Evolutionary conservation across 2,113 vertebrate species (phyloP), one percentile per base, ranked within the genome.

Genomic region (Eupsittula cactorum): DNA sequence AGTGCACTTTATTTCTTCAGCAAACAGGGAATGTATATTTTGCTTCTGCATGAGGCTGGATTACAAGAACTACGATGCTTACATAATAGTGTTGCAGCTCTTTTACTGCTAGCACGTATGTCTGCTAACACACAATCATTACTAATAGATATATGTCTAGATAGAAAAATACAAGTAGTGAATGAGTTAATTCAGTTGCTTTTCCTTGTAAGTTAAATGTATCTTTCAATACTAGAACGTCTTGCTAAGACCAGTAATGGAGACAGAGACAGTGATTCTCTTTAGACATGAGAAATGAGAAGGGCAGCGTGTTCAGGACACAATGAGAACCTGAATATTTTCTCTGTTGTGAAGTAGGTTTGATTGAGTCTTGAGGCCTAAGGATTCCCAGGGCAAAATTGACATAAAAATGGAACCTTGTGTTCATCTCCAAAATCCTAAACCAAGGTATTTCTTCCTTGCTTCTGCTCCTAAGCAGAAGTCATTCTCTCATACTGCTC

Each of bases 11-110:
- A 97, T 96, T 96, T 94, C 97, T 97, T 96, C 90, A 96, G 92
- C 91, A 97, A 98, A 86, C 93, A 82, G 96, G 94, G 95, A 96
- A 97, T 97, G 94, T 95, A 96, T 98, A 97, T 97, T 97, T 98
- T 97, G 93, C 96, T 95, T 98, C 98, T 97, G 84, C 90, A 49
- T 93, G 92, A 94, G 93, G 93, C 94, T 95, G 82, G 86, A 96
- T 97, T 97, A 94, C 87, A 97, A 92, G 79, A 94, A 97, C 97
- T 96, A 90, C 89, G 92, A 75, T 3, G 3, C 93, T 95, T 95
- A 94, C 64, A 95, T 91, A 92, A 95, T 71, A 96, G 84, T 41
- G 82, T 41, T 96, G 91, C 79, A 92, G 70, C 97, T 96, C 88
- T 95, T 97, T 96, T 82, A 77, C 92, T 88, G 77, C 92, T 91